Base-by-base conservation (phyloP, 2,888 invertebrate species). In the Salpingus planirostris region DNA sequence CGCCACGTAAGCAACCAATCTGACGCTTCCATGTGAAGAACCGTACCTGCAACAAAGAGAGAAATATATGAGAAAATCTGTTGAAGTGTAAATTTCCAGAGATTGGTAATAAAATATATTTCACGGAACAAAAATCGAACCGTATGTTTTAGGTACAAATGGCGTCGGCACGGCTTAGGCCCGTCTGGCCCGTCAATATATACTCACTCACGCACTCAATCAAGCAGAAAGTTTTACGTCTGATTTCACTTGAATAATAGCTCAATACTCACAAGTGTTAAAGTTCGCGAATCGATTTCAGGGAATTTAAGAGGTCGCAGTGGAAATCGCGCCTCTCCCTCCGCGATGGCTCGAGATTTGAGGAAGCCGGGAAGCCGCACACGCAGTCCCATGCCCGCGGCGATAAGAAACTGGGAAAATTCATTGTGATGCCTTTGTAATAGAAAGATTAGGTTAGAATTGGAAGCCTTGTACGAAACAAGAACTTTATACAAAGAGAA, bases 181-280 rank as follows among this genome's bases (percentile, higher is more conserved):
- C 14, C 5, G 18, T 5, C 33, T 37, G 34, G 43, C 39, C 38
- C 38, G 36, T 40, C 44, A 48, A 46, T 50, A 47, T 50, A 48
- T 43, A 49, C 44, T 49, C 51, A 56, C 55, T 57, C 55, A 55
- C 53, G 52, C 55, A 57, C 48, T 51, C 55, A 49, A 53, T 59
- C 59, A 55, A 52, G 55, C 57, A 54, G 57, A 59, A 60, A 56
- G 46, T 60, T n/a, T 56, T 50, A 58, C 60, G 61, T 58, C 48
- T 56, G 60, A 59, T 57, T 60, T 59, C 57, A 54, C 55, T 54
- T 57, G 59, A 58, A 59, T 55, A 58, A 59, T 59, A 52, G 56
- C 52, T 55, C 53, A 53, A 56, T 55, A 57, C 54, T 54, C 49
- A 46, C 44, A 49, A 56, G 56, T 55, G 56, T 49, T 49, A 50